phyloP scores from a whole-genome alignment of 2,797 vertebrate genomes.

The Microcaecilia unicolor region DNA sequence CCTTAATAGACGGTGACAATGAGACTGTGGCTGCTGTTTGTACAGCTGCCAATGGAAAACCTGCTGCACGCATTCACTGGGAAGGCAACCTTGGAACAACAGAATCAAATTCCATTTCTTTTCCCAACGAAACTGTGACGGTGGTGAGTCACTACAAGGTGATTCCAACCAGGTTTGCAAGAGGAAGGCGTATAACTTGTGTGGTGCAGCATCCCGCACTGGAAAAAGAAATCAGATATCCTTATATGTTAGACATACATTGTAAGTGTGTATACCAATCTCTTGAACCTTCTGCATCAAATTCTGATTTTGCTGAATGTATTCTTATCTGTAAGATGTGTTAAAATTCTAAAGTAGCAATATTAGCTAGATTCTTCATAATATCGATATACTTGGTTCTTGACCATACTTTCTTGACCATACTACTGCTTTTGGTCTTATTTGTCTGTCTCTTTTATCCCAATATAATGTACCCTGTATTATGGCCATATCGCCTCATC shows the following conservation, averaged over 20 bases:
- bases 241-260: constrained; percentile 73
- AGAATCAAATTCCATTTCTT: constrained; percentile 54
- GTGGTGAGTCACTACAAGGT: constrained; percentile 71
- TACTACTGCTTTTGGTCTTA: too few relatives aligned
- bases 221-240: constrained; percentile 73
- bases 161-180: constrained; percentile 72
- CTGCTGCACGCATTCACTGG: constrained; percentile 80
- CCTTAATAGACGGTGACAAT: constrained; percentile 75
- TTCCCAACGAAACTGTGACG: constrained; percentile 76
- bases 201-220: constrained; percentile 84
- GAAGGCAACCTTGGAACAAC: constrained; percentile 75
- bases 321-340: too few relatives aligned
- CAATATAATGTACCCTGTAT: too few relatives aligned
- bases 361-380: too few relatives aligned
- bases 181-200: constrained; percentile 78
- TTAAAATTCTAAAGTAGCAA: too few relatives aligned
- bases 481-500: too few relatives aligned
- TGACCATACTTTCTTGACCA: too few relatives aligned
- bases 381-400: too few relatives aligned
- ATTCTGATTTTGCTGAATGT: too few relatives aligned
- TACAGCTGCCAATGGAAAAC: constrained; percentile 84
- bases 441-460: too few relatives aligned
- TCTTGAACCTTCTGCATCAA: too few relatives aligned
- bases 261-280: too few relatives aligned
- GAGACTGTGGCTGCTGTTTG: constrained; percentile 83